Evolutionary conservation across 2,113 vertebrate genomes (phyloP), one percentile per base, ranked within the genome.

Genomic region (Pyrgilauda ruficollis): DNA sequence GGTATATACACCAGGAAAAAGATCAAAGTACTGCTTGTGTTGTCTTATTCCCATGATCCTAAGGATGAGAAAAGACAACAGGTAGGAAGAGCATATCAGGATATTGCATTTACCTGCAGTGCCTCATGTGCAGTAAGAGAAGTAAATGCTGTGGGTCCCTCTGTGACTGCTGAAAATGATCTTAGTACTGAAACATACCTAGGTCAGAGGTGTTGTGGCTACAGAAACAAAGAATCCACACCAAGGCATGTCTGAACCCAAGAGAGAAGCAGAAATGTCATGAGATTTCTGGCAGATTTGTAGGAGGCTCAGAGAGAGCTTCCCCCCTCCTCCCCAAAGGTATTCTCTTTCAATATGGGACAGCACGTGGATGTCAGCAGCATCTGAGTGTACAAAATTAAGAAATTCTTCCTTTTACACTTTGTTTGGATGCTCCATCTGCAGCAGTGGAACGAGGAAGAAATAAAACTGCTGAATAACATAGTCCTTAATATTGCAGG

Each of bases 391-490:
- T 22, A 67, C 27, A 62, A 88, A 89, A 76, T 46, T 58, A 84
- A 66, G 3, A 62, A 50, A 89, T 61, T 87, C 15, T 91, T 17
- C 30, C 24, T 83, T 80, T 87, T 88, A 76, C 31, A 52, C 52
- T 92, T 81, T 66, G 41, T 61, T 64, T 44, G 67, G 50, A 49
- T 67, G 33, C 8, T 89, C 20, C 2, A 6, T 69, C 77, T 96
- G 89, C 17, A 4, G 37, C 90, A 92, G 52, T 80, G 39, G 52
- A 91, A 79, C 2, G 26, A 22, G 39, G 39, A 70, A 89, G 87
- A 69, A 85, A 63, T 84, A 81, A 95, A 96, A 89, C 72, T 93
- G 90, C 87, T 91, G 72, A 93, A 91, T 91, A 96, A 87, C 62
- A 91, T 31, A 79, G 67, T 77, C 67, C 46, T 89, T 93, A 82